Conservation (phyloP, 1,140 invertebrate species). For the Protaetia brevitarsis region DNA sequence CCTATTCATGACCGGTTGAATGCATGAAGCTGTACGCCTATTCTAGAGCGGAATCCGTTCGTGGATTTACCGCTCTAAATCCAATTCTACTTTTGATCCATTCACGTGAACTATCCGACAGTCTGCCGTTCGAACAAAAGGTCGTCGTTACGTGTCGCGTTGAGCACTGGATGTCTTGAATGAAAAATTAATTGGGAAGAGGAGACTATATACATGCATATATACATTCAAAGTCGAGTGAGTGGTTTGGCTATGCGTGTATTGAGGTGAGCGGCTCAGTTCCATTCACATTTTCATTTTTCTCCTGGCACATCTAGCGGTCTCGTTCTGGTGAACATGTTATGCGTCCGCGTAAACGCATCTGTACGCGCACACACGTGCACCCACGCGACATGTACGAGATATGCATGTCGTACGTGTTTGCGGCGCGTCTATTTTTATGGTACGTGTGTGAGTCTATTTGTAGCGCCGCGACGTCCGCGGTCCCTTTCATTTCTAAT, state of each 20-base stretch:
- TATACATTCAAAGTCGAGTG: neutral
- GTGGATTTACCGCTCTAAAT: too few species aligned
- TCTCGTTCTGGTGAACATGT: constrained; percentile 4
- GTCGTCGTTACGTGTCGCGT: too few species aligned
- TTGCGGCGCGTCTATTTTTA: constrained; percentile 7
- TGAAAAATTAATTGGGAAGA: constrained; percentile 9
- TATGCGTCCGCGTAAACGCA: neutral
- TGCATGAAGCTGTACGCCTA: too few species aligned
- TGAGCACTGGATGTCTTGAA: too few species aligned
- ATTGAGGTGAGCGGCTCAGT: neutral
- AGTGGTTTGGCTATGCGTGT: too few species aligned
- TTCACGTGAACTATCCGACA: too few species aligned
- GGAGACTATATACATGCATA: neutral
- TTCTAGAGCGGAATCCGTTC: too few species aligned
- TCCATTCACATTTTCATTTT: constrained; percentile 11
- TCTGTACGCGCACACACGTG: neutral
- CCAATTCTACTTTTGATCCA: too few species aligned
- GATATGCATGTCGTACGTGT: too few species aligned
- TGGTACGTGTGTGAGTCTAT: constrained; percentile 11
- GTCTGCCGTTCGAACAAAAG: too few species aligned
- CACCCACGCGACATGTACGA: too few species aligned
- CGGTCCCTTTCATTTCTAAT: constrained; percentile 33
- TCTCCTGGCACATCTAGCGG: neutral
- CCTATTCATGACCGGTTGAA: too few species aligned
- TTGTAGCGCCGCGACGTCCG: constrained; percentile 20